Conservation (phyloP, 2,888 invertebrate species). For the Andrena chrysosceles region DNA sequence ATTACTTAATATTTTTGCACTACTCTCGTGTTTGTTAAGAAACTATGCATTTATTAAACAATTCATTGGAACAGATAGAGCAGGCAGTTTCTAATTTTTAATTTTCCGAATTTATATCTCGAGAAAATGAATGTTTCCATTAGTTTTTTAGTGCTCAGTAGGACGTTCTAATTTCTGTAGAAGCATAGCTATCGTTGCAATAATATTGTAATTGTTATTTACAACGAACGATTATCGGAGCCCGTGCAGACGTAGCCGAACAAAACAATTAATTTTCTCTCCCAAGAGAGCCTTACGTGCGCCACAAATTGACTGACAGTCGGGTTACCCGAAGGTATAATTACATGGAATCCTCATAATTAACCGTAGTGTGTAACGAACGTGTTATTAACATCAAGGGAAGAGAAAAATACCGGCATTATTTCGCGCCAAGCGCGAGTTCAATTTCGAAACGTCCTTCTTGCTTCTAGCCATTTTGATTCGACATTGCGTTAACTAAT, state of each 20-base stretch:
- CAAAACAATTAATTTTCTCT: slow-evolving; percentile 52
- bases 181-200: not conserved
- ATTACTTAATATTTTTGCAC: not conserved
- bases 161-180: not conserved
- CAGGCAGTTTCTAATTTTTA: too few relatives aligned
- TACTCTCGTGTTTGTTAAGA: not conserved
- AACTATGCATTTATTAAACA: too few relatives aligned
- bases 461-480: slow-evolving; percentile 6
- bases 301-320: slow-evolving; percentile 46
- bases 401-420: slow-evolving; percentile 17
- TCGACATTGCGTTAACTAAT: slow-evolving; percentile 21
- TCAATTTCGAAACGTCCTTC: slow-evolving; percentile 30
- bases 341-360: slow-evolving; percentile 51
- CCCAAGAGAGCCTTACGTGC: slow-evolving; percentile 29
- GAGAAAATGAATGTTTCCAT: not conserved
- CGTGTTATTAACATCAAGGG: slow-evolving; percentile 48
- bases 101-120: not conserved
- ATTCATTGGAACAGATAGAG: too few relatives aligned
- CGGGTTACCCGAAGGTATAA: slow-evolving; percentile 42
- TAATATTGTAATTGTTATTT: slow-evolving; percentile 14
- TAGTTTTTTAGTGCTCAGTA: not conserved
- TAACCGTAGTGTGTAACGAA: slow-evolving; percentile 44
- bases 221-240: slow-evolving; percentile 31
- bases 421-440: slow-evolving; percentile 6
- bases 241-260: slow-evolving; percentile 28